Evolutionary conservation across 2,888 invertebrate genomes (phyloP).

Genomic region (Autographa gamma): DNA sequence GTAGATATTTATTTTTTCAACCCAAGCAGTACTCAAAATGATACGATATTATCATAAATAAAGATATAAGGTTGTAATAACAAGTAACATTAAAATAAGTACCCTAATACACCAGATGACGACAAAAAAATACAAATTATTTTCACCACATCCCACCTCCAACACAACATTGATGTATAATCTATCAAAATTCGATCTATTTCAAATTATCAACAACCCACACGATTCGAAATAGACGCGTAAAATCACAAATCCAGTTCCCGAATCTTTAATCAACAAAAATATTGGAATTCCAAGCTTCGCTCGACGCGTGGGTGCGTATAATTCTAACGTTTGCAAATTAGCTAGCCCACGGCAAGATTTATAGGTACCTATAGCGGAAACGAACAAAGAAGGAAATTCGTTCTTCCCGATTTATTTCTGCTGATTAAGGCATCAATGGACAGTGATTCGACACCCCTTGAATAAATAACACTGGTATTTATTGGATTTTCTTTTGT

Average conservation of each 20-base stretch:
- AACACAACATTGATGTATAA: not conserved
- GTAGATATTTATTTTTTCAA: too few species aligned
- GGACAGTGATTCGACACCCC: slow-evolving; percentile 2
- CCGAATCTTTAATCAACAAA: slow-evolving; percentile 34
- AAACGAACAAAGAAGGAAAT: slow-evolving; percentile 32
- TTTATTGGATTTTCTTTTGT: not conserved
- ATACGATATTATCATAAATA: too few species aligned
- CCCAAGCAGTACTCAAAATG: too few species aligned
- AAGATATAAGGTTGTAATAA: too few species aligned
- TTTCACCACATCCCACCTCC: not conserved
- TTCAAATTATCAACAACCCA: not conserved
- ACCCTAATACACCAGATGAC: too few species aligned
- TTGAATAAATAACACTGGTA: slow-evolving; percentile 15
- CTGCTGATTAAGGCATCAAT: slow-evolving; percentile 35
- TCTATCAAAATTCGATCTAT: not conserved
- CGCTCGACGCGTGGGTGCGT: slow-evolving; percentile 30
- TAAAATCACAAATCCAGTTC: slow-evolving; percentile 25
- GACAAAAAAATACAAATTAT: not conserved
- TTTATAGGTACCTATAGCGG: slow-evolving; percentile 46
- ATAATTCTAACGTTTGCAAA: slow-evolving; percentile 63
- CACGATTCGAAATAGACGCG: not conserved
- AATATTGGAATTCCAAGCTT: slow-evolving; percentile 39
- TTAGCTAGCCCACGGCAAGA: slow-evolving; percentile 56
- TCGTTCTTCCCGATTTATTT: slow-evolving; percentile 22
- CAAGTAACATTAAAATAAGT: too few species aligned